A percentile compares a stretch with the other conserved stretches of the same genome.
Evolutionary conservation across 1,140 invertebrate genomes (phyloP).

Genomic region (Laupala kohalensis): DNA sequence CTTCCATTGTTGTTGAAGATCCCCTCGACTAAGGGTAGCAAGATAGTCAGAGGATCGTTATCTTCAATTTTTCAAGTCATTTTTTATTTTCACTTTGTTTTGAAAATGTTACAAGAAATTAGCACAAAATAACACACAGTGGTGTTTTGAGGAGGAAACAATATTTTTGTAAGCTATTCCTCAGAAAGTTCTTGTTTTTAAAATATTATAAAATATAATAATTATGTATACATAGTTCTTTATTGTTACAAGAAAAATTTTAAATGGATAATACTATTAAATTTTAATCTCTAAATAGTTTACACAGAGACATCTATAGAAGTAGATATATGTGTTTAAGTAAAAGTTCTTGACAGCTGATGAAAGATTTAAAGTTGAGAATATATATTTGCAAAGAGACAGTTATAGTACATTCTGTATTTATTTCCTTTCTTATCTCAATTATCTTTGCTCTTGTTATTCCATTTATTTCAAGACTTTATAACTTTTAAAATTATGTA

Average conservation of each 20-base stretch:
- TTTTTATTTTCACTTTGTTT: background rate
- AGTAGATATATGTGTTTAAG: background rate
- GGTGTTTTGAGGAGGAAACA: background rate
- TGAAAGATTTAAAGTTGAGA: background rate
- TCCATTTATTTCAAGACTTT: background rate
- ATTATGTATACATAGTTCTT: background rate
- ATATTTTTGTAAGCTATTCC: background rate
- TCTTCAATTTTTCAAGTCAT: background rate
- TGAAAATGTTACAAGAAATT: background rate
- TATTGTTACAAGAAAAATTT: background rate
- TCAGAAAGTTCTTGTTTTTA: background rate
- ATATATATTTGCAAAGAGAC: background rate
- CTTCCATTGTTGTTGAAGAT: background rate
- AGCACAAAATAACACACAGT: background rate
- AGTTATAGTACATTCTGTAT: background rate
- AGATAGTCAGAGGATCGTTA: too few relatives aligned
- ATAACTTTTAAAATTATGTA: background rate
- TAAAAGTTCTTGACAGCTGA: background rate
- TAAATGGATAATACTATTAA: background rate
- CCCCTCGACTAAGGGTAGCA: too few relatives aligned
- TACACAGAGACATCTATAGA: background rate
- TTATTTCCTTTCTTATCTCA: background rate
- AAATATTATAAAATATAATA: background rate
- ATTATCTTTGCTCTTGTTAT: background rate
- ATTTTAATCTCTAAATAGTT: background rate